These are phyloP conservation scores for Ectropis crepuscularia DNA, from an alignment of 2,888 invertebrate genomes.

Conservation along the genomic window DNA sequence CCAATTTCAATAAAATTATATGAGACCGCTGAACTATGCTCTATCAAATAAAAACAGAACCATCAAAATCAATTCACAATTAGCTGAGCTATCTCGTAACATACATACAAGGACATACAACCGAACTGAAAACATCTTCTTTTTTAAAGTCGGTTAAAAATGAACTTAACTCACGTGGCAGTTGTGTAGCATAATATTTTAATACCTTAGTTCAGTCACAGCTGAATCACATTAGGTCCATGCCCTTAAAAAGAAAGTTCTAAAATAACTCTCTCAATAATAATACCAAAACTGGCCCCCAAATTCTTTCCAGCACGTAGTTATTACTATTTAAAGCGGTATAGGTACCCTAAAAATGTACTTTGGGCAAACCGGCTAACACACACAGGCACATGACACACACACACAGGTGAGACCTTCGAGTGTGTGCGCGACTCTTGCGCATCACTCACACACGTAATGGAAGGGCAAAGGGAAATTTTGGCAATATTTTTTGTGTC, in stretches of 20 bases:
- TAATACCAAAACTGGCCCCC: conserved; percentile 38
- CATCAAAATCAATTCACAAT: no score
- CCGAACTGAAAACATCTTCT: no score
- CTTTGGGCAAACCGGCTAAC: conserved; percentile 72
- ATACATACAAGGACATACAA: no score
- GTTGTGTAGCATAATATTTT: no score
- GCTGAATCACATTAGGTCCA: neutral
- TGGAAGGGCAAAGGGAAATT: conserved; percentile 80
- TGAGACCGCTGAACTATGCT: no score
- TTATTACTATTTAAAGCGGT: conserved; percentile 58
- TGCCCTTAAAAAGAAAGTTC: conserved; percentile 14
- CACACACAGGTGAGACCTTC: conserved; percentile 37
- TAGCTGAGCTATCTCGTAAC: no score
- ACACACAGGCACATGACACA: conserved; percentile 49
- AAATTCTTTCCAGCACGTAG: conserved; percentile 48
- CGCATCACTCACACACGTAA: conserved; percentile 53
- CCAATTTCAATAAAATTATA: no score
- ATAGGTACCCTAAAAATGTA: conserved; percentile 72
- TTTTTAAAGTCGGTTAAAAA: no score
- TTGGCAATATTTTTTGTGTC: conserved; percentile 73
- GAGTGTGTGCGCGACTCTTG: conserved; percentile 30
- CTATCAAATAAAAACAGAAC: no score
- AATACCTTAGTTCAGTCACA: no score
- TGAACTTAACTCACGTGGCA: no score
- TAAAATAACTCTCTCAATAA: conserved; percentile 14